These are phyloP conservation scores for Polyodon spathula DNA, from an alignment of 2,113 vertebrate genomes.

Conservation along the genomic window DNA sequence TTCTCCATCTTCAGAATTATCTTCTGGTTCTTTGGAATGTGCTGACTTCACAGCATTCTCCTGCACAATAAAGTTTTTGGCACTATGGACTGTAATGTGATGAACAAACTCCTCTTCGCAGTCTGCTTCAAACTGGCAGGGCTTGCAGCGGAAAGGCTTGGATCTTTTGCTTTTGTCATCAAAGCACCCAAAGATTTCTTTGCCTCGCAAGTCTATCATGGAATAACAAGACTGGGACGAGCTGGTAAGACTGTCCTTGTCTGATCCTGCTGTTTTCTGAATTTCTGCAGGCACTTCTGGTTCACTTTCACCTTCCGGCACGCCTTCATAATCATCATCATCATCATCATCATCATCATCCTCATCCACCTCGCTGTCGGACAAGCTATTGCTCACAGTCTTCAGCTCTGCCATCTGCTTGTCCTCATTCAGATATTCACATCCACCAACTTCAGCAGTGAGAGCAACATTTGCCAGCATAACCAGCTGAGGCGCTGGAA, in stretches of 20 bases:
- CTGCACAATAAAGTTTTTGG: slow-evolving; percentile 83
- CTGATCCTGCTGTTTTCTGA: no score
- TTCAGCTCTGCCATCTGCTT: slow-evolving; percentile 91
- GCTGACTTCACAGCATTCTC: slow-evolving; percentile 69
- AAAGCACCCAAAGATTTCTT: not conserved
- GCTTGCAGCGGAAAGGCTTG: slow-evolving; percentile 89
- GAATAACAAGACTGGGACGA: no score
- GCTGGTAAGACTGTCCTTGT: no score
- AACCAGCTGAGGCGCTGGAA: slow-evolving; percentile 85
- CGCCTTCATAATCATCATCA: no score
- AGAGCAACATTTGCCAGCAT: slow-evolving; percentile 92
- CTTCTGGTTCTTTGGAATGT: slow-evolving; percentile 48
- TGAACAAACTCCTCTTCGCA: slow-evolving; percentile 84
- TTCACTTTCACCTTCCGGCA: no score
- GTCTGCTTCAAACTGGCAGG: slow-evolving; percentile 83
- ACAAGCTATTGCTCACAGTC: slow-evolving; percentile 77
- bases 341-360: slow-evolving; percentile 24
- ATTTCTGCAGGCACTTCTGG: no score
- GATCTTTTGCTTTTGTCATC: slow-evolving; percentile 64
- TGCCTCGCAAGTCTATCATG: no score
- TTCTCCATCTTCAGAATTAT: slow-evolving; percentile 51
- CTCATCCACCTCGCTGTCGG: slow-evolving; percentile 82
- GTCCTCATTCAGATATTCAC: slow-evolving; percentile 69
- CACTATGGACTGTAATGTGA: slow-evolving; percentile 79
- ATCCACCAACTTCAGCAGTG: slow-evolving; percentile 60